Conservation (phyloP, 2,113 vertebrate genomes). For the Holacanthus passer region DNA sequence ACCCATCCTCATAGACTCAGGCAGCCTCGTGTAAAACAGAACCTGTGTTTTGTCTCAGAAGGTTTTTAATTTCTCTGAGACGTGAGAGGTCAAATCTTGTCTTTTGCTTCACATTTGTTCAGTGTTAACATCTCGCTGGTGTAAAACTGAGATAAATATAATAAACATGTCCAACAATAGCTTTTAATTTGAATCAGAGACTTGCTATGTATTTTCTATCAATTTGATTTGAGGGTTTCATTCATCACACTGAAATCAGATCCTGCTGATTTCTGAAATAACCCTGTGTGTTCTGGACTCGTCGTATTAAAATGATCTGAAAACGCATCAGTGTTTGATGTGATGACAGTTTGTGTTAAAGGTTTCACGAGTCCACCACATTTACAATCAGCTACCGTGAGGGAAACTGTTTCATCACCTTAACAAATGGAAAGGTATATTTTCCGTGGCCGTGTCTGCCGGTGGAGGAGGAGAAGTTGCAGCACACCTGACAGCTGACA, state of each 20-base stretch:
- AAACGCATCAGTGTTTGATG: not conserved
- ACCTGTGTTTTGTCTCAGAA: not conserved
- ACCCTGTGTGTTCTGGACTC: no score
- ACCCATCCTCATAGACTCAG: no score
- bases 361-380: not conserved
- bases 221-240: not conserved
- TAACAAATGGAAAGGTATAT: constrained; percentile 70
- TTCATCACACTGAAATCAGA: not conserved
- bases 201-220: not conserved
- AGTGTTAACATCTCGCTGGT: not conserved
- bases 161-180: not conserved
- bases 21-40: no score
- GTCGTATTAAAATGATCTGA: not conserved
- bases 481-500: constrained; percentile 43
- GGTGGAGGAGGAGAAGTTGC: constrained; percentile 42
- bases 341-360: not conserved
- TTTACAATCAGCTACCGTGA: constrained; percentile 3
- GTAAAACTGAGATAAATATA: not conserved
- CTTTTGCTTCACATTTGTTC: not conserved
- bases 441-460: constrained; percentile 28
- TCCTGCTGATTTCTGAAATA: not conserved
- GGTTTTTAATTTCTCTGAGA: not conserved
- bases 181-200: not conserved
- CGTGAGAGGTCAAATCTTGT: not conserved
- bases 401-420: constrained; percentile 72